Evolutionary conservation across 2,113 vertebrate genomes (phyloP).

Genomic region (Salvelinus alpinus): DNA sequence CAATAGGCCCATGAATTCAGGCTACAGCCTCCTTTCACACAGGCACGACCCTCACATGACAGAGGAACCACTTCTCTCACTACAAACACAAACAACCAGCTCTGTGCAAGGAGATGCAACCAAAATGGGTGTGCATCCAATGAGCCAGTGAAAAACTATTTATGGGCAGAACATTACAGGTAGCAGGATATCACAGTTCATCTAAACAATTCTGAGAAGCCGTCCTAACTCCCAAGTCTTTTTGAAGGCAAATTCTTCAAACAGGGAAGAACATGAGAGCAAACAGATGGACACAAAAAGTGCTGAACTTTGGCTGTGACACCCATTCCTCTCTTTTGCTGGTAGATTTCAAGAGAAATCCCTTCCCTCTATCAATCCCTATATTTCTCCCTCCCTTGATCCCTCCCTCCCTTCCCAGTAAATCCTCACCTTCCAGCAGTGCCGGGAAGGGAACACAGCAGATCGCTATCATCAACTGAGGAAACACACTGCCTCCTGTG

Average conservation of each 20-base stretch:
- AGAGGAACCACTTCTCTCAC: not conserved
- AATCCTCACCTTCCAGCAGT: constrained; percentile 50
- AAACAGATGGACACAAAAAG: constrained; percentile 33
- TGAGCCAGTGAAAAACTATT: not conserved
- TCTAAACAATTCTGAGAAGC: not conserved
- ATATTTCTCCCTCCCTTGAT: constrained; percentile 29
- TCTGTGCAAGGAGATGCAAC: not conserved
- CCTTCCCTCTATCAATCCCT: constrained; percentile 28
- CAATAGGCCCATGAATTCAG: constrained; percentile 49
- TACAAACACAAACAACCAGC: not conserved
- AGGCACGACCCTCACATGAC: constrained; percentile 14
- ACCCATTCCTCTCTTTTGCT: constrained; percentile 39
- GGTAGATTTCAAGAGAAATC: not conserved
- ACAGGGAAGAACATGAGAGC: constrained; percentile 11
- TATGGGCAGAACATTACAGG: not conserved
- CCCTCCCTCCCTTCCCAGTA: constrained; percentile 31
- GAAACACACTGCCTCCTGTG: constrained; percentile 67
- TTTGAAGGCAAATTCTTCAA: constrained; percentile 13
- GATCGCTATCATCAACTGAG: constrained; percentile 68
- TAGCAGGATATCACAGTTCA: not conserved
- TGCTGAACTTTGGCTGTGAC: constrained; percentile 18
- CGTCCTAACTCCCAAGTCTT: not conserved
- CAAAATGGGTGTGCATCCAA: not conserved
- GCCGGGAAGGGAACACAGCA: constrained; percentile 24
- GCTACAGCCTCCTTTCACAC: constrained; percentile 23